Conservation (phyloP, 1,140 invertebrate genomes). For the Watersipora subatra region DNA sequence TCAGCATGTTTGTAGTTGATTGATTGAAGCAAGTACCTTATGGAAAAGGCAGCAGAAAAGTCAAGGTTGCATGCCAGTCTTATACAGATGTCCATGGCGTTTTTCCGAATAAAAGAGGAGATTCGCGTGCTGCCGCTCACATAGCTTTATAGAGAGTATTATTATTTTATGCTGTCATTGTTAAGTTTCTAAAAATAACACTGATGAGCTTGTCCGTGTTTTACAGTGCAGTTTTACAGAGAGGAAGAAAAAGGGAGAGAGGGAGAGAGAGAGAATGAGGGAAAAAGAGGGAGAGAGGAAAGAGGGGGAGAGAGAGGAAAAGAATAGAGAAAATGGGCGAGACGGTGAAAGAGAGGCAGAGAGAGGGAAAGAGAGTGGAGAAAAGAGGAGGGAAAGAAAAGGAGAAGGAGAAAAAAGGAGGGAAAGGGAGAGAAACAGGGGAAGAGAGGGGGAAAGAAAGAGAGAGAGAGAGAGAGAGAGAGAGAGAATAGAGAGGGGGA, state of each 20-base stretch:
- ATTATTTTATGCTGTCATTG: too few species aligned
- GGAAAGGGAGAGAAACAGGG: constrained; percentile 1
- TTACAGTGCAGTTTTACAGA: too few species aligned
- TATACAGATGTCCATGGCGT: too few species aligned
- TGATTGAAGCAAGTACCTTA: too few species aligned
- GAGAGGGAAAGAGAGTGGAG: constrained; percentile 1
- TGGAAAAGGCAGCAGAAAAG: too few species aligned
- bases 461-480: not conserved
- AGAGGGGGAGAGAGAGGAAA: not conserved
- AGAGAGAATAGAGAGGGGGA: not conserved
- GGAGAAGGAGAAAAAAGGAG: not conserved
- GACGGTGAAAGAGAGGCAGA: constrained; percentile 2
- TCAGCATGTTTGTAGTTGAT: too few species aligned
- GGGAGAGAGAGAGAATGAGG: constrained; percentile 5
- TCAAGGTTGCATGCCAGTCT: too few species aligned
- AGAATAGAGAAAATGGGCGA: not conserved
- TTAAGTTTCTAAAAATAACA: too few species aligned
- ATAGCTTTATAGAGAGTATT: too few species aligned
- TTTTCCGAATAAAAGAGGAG: too few species aligned
- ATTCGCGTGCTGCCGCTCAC: too few species aligned
- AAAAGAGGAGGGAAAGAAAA: constrained; percentile 5
- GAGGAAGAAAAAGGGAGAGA: constrained; percentile 9
- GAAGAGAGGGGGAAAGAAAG: not conserved
- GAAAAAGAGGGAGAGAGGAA: constrained; percentile 3
- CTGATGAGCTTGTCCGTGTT: too few species aligned